Percentiles rank a stretch among this genome's conserved stretches.
These are phyloP conservation scores for Polymixis lichenea DNA, from an alignment of 2,888 invertebrate genomes.

Conservation along the genomic window DNA sequence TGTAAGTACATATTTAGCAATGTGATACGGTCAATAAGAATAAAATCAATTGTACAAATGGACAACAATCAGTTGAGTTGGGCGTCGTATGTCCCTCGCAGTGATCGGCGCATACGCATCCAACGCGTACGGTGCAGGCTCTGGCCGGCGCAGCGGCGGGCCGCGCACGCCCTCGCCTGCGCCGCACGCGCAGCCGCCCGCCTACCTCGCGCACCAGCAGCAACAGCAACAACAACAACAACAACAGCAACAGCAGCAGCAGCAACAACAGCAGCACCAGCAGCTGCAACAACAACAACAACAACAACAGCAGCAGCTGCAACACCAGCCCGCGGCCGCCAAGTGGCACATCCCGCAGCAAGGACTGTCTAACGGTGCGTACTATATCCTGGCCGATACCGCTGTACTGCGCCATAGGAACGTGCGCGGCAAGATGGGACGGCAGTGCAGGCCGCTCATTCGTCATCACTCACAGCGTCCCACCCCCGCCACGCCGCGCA, in stretches of 20 bases:
- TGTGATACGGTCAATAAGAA: background rate
- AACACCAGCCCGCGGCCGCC: constrained; percentile 78
- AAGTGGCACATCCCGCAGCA: constrained; percentile 95
- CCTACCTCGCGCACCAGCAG: constrained; percentile 67
- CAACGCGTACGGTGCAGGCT: constrained; percentile 68
- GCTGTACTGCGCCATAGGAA: no score
- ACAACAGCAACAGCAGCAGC: constrained; percentile 60
- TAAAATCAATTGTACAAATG: background rate
- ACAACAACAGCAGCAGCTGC: constrained; percentile 67
- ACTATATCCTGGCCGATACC: no score
- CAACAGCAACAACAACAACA: constrained; percentile 62
- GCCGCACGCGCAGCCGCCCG: constrained; percentile 80
- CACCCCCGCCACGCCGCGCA: no score
- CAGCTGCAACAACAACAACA: constrained; percentile 65
- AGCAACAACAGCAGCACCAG: constrained; percentile 59
- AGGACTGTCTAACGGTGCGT: constrained; percentile 80
- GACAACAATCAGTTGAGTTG: background rate
- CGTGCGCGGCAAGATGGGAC: no score
- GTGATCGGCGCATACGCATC: constrained; percentile 82
- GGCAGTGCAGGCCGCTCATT: no score
- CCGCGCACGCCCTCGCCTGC: constrained; percentile 88
- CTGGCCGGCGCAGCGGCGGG: constrained; percentile 80
- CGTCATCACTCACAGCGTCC: no score
- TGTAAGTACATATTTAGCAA: no score
- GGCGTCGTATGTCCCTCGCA: constrained; percentile 53